phyloP scores from a whole-genome alignment of 2,888 invertebrate genomes.

The Sacculina carcini region DNA sequence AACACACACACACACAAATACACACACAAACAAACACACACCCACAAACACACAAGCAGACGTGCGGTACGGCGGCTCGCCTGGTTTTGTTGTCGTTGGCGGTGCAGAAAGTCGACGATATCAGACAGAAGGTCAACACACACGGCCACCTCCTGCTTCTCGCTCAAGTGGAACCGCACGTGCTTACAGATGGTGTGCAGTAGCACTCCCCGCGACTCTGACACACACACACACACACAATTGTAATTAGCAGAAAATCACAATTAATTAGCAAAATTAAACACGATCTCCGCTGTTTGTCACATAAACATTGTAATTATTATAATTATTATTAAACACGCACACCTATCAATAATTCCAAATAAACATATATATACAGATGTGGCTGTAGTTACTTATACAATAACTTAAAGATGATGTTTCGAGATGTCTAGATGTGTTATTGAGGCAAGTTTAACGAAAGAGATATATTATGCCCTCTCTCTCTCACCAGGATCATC shows the following conservation, averaged over 20 bases:
- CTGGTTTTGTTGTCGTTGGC: no score
- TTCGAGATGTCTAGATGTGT: no score
- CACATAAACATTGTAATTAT: no score
- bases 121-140: constrained; percentile 70
- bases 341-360: background rate
- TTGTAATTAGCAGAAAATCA: background rate
- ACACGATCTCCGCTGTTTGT: no score
- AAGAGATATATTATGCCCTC: no score
- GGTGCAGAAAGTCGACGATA: constrained; percentile 31
- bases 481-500: constrained; percentile 32
- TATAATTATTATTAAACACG: background rate
- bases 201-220: constrained; percentile 59
- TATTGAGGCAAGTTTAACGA: no score
- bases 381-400: background rate
- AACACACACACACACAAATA: no score
- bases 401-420: no score
- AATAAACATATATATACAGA: background rate
- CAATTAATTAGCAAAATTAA: background rate
- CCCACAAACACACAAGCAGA: no score
- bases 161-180: constrained; percentile 48
- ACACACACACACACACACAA: constrained; percentile 4
- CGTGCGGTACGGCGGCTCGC: no score
- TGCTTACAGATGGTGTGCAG: constrained; percentile 61
- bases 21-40: no score
- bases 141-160: constrained; percentile 50